Base-by-base conservation (phyloP, 2,797 vertebrate genomes). In the Gallirallus australis region DNA sequence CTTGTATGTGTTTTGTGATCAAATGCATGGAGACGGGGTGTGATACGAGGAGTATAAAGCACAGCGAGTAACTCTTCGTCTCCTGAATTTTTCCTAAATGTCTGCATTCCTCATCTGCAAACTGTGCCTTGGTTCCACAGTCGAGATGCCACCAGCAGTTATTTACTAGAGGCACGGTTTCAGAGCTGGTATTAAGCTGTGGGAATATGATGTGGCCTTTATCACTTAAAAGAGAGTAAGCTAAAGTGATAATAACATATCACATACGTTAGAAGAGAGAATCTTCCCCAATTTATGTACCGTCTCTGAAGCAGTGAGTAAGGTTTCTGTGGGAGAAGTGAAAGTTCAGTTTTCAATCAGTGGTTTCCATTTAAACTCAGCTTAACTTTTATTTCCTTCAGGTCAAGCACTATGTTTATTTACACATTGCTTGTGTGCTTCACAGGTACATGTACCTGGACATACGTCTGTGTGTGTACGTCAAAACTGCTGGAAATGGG, bases 1-100 rank as follows among this genome's bases (percentile, higher is more conserved):
- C n/a, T 21, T 4, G 0, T 7, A 0, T 5, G 31, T 11, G 28
- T 12, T 12, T 6, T 64, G 28, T 64, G 82, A 60, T 2, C 31
- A 3, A 11, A 10, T 2, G 2, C 16, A 45, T 17, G 15, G 60
- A 39, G 45, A 10, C 7, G 0, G 15, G 12, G 25, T 77, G 33
- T 48, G 81, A 2, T 11, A 7, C 37, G 8, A 5, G 4, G 21
- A 9, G 4, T 27, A n/a, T 18, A 13, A 30, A 37, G 24, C 4
- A 37, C 83, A 11, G 20, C n/a, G 63, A 9, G 12, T 2, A 14
- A 28, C 10, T 8, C 35, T 57, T 15, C 31, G 11, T 3, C 63
- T 25, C 68, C 69, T 59, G 23, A 15, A 30, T 17, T 54, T 15
- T 50, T 84, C 60, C 76, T 33, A 12, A 11, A 24, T 40, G 27